phyloP scores from a whole-genome alignment of 1,140 invertebrate species.

The Musca domestica region DNA sequence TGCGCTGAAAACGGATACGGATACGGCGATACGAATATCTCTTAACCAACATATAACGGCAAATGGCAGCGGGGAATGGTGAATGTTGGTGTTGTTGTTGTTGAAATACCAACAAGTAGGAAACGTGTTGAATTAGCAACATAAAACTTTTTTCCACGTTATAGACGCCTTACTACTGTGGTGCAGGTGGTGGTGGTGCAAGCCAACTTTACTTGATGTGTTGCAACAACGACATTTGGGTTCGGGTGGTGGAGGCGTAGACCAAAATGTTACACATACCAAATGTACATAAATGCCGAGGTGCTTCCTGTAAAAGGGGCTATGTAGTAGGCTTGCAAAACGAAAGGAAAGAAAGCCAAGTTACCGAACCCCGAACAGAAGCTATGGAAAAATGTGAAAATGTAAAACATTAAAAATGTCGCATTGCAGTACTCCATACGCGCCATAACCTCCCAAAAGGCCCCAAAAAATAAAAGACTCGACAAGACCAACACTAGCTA shows the following conservation, averaged over 20 bases:
- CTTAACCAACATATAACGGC: no score
- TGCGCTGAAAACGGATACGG: no score
- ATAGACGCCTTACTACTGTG: no score
- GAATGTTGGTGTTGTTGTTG: background rate
- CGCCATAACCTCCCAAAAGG: no score
- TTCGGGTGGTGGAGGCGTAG: background rate
- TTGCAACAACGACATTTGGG: background rate
- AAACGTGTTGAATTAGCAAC: constrained; percentile 18
- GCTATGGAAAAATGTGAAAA: background rate
- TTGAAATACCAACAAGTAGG: constrained; percentile 9
- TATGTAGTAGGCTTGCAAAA: background rate
- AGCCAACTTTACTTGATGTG: no score
- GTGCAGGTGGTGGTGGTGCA: no score
- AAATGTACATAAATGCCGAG: background rate
- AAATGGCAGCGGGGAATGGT: background rate
- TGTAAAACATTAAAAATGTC: constrained; percentile 12
- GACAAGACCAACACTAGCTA: no score
- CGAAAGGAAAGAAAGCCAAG: background rate
- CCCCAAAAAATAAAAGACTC: no score
- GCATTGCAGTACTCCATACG: constrained; percentile 11
- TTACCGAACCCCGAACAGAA: background rate
- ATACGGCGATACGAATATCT: no score
- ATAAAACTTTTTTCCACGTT: constrained; percentile 5
- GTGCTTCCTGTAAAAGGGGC: background rate
- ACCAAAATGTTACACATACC: background rate